Evolutionary conservation across 2,113 vertebrate genomes (phyloP).

Genomic region (Prionailurus viverrinus): DNA sequence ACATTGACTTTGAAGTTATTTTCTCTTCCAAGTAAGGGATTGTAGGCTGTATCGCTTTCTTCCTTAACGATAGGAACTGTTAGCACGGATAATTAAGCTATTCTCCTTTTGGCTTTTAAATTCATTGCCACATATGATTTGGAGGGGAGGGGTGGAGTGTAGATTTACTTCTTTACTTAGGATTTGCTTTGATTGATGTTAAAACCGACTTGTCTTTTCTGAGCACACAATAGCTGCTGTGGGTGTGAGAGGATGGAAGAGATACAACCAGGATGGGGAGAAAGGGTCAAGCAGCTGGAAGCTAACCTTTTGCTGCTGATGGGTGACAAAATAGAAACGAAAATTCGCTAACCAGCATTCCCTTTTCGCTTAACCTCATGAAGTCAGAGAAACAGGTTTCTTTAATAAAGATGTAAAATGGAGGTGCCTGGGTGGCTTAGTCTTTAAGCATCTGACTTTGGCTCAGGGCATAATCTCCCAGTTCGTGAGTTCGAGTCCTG

Average conservation of each 20-base stretch:
- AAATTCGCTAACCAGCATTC: neutral
- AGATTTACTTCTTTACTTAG: neutral
- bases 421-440: no score
- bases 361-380: neutral
- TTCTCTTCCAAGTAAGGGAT: neutral
- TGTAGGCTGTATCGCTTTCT: neutral
- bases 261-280: neutral
- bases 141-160: neutral
- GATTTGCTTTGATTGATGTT: neutral
- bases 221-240: neutral
- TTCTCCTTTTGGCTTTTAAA: constrained; percentile 6
- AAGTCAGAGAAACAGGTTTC: neutral
- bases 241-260: neutral
- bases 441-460: no score
- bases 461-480: no score
- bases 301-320: neutral
- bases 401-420: neutral
- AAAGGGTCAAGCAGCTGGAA: neutral
- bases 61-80: neutral
- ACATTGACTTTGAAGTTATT: neutral
- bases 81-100: neutral
- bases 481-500: no score
- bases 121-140: neutral
- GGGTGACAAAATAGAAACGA: neutral
- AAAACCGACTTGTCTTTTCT: neutral